Evolutionary conservation across 2,888 invertebrate genomes (phyloP).

Genomic region (Escarpia spicata): DNA sequence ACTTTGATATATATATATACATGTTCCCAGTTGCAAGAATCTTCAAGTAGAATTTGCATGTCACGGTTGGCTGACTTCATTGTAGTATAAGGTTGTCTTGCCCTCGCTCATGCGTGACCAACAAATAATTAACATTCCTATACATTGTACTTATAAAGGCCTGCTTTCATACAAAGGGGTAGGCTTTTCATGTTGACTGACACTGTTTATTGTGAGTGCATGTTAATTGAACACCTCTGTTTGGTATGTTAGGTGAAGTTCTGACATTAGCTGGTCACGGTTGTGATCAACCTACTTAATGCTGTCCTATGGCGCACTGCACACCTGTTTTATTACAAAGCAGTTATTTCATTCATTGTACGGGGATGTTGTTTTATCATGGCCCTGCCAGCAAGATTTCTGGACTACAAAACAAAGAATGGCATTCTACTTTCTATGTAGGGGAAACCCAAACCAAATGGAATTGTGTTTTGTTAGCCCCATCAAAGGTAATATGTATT

Average conservation of each 20-base stretch:
- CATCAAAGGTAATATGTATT: too few relatives aligned
- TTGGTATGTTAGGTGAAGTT: background rate
- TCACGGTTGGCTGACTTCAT: background rate
- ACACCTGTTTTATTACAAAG: slow-evolving; percentile 7
- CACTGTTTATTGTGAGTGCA: background rate
- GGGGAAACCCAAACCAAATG: too few relatives aligned
- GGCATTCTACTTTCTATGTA: too few relatives aligned
- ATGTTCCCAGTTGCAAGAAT: background rate
- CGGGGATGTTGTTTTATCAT: too few relatives aligned
- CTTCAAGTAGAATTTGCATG: background rate
- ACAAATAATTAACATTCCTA: slow-evolving; percentile 13
- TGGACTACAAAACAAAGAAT: too few relatives aligned
- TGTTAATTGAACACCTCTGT: background rate
- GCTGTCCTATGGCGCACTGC: background rate
- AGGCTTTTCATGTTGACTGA: background rate
- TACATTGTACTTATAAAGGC: background rate
- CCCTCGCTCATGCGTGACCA: background rate
- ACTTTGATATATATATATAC: too few relatives aligned
- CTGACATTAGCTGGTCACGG: background rate
- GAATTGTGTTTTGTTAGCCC: too few relatives aligned
- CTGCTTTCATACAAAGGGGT: background rate
- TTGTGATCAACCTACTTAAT: background rate
- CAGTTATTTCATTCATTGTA: too few relatives aligned
- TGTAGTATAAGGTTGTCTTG: background rate
- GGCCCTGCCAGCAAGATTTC: slow-evolving; percentile 17